Conservation (phyloP, 2,113 vertebrate species). For the Zosterops borbonicus region DNA sequence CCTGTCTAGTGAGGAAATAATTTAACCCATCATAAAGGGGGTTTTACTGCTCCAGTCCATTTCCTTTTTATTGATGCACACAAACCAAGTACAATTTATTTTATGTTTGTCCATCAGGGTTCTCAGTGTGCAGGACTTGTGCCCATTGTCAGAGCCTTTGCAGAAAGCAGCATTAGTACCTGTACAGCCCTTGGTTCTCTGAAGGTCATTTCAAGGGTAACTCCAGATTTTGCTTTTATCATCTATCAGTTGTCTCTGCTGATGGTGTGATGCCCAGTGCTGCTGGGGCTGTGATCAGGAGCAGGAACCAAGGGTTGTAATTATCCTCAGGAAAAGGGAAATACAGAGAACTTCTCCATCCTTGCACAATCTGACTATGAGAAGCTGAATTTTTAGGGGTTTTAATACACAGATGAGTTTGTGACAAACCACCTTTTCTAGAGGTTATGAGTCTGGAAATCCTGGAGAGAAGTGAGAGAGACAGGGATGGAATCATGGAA, state of each 20-base stretch:
- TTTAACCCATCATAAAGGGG: neutral
- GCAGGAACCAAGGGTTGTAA: neutral
- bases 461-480: neutral
- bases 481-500: neutral
- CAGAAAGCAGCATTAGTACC: neutral
- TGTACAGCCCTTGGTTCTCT: neutral
- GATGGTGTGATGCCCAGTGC: neutral
- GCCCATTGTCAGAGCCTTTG: neutral
- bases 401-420: neutral
- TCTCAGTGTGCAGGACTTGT: neutral
- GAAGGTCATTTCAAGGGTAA: neutral
- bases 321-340: neutral
- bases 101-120: neutral
- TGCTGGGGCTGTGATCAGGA: neutral
- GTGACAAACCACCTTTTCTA: neutral
- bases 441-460: neutral
- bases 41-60: neutral
- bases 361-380: neutral
- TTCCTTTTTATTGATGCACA: neutral
- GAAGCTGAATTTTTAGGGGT: neutral
- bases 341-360: neutral
- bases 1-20: neutral
- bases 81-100: neutral
- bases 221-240: neutral
- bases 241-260: rapidly evolving